Base-by-base conservation (phyloP, 2,888 invertebrate species). In the Ectemnius continuus region DNA sequence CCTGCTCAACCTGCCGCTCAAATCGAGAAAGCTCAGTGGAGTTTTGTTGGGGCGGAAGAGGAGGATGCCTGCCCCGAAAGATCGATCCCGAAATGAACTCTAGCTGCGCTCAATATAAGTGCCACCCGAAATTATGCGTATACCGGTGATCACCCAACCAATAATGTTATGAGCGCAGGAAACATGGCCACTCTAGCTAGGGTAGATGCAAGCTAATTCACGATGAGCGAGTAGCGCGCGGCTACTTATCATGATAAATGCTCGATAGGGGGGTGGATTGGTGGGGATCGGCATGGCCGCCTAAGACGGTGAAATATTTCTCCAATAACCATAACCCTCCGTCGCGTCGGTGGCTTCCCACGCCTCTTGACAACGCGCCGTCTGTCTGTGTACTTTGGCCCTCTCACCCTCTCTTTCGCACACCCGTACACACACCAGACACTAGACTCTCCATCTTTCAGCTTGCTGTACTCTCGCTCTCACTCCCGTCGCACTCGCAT, bases 221-320 rank as follows among this genome's bases (percentile, higher is more conserved):
- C 77, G 75, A 75, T 69, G 73, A 80, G 72, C 80, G 70, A 78
- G 74, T 59, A 60, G 62, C 67, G 67, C 75, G 72, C 66, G 71
- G 85, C 83, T 84, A 84, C 86, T 83, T 86, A 87, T 86, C 86
- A 78, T 82, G 87, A 87, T 85, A 86, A 86, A 87, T 82, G 77
- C 79, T 70, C 77, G 77, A 71, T 69, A 79, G 78, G 23, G 23
- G 23, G 1, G 20, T 20, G n/a, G n/a, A n/a, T n/a, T n/a, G 20
- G 20, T 2, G 79, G 67, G 81, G 82, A 85, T 85, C 81, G 79
- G 75, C 78, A 61, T 72, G 69, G 79, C 80, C 77, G 72, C 82
- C 77, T 86, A 85, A 87, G 85, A 85, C 85, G 85, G 78, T 89
- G 84, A 87, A 88, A 86, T 88, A 88, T 88, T 87, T 88, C 85